Conservation (phyloP, 2,113 vertebrate genomes). For the Mesitornis unicolor region DNA sequence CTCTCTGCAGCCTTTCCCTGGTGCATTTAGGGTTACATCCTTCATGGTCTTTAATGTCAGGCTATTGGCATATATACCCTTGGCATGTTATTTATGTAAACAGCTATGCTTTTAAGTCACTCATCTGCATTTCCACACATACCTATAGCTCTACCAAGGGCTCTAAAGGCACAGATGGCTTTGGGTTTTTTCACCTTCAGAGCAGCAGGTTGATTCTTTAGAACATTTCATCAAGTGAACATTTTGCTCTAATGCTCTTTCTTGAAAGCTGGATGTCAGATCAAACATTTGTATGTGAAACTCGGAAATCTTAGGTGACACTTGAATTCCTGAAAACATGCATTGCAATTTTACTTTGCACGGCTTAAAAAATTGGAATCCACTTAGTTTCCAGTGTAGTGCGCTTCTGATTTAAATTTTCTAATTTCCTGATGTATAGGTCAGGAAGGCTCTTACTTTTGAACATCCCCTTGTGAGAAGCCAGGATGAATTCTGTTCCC, state of each 20-base stretch:
- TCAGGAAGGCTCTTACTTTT: neutral
- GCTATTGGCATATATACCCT: neutral
- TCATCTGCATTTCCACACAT: neutral
- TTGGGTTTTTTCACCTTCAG: neutral
- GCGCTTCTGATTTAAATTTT: neutral
- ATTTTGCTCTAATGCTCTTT: neutral
- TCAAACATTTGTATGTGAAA: neutral
- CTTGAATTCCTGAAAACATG: neutral
- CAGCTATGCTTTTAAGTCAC: neutral
- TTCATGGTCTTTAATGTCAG: neutral
- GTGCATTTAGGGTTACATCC: neutral
- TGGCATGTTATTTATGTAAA: neutral
- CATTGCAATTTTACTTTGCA: neutral
- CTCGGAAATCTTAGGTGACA: neutral
- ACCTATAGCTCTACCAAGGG: neutral
- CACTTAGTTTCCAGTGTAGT: neutral
- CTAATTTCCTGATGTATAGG: neutral
- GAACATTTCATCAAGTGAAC: neutral
- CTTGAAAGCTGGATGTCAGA: neutral
- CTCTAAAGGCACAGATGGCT: neutral
- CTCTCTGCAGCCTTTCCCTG: neutral
- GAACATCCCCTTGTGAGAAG: neutral
- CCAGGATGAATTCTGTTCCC: neutral
- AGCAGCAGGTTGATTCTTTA: neutral
- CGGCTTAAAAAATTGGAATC: neutral